These are phyloP conservation scores for Palythoa heliodiscus DNA, from an alignment of 92 coral and sea anemone genomes.

Conservation along the genomic window DNA sequence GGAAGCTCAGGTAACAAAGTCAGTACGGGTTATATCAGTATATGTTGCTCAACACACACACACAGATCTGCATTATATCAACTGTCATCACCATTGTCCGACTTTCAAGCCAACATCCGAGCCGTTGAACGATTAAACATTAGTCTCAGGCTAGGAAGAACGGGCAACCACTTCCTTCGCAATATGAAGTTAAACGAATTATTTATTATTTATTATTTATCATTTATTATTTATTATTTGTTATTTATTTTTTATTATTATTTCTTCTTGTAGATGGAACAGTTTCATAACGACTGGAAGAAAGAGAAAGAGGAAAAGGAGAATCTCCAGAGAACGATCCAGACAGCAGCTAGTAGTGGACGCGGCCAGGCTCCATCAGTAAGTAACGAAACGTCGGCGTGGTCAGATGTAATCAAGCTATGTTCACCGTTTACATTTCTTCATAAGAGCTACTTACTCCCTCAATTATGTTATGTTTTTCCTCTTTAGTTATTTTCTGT, in stretches of 20 bases:
- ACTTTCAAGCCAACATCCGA: too few species aligned
- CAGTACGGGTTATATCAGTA: too few species aligned
- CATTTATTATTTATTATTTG: neutral
- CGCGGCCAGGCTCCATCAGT: neutral
- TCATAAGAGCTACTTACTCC: neutral
- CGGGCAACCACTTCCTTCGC: too few species aligned
- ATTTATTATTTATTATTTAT: too few species aligned
- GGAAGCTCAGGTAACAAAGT: constrained; percentile 74
- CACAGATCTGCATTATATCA: neutral
- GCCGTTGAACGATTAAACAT: too few species aligned
- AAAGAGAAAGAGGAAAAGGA: constrained; percentile 90
- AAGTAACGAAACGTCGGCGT: neutral
- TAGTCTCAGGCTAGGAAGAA: too few species aligned
- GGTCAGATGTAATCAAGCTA: neutral
- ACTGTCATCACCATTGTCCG: too few species aligned
- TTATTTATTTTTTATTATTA: neutral
- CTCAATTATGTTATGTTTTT: too few species aligned
- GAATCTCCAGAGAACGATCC: constrained; percentile 65
- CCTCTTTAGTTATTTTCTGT: too few species aligned
- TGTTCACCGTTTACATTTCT: neutral
- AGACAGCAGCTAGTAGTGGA: constrained; percentile 29
- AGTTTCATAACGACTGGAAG: constrained; percentile 82
- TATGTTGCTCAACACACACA: too few species aligned
- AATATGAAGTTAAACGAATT: too few species aligned
- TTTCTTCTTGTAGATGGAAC: constrained; percentile 51